These are phyloP conservation scores for Drosophila austrosaltans DNA, from an alignment of 2,888 invertebrate genomes.

Conservation along the genomic window DNA sequence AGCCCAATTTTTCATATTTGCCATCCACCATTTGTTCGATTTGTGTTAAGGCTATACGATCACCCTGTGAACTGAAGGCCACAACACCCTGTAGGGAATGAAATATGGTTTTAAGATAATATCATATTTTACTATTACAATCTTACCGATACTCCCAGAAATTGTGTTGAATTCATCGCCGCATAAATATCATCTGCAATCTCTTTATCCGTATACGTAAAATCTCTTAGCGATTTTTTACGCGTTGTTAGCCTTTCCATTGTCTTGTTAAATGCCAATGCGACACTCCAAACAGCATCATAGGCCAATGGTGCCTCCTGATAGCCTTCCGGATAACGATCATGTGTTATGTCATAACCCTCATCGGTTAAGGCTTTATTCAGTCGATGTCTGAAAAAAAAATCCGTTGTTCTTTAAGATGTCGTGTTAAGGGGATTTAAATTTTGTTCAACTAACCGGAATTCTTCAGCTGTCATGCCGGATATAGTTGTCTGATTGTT, in stretches of 20 bases:
- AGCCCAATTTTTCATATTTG: constrained; percentile 96
- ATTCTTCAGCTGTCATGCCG: constrained; percentile 97
- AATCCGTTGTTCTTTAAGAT: background rate
- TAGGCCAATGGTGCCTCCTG: constrained; percentile 99
- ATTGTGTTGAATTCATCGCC: constrained; percentile 99
- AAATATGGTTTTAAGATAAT: background rate
- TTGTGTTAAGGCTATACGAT: constrained; percentile 98
- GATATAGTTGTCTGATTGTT: constrained; percentile 97
- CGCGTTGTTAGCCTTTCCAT: constrained; percentile 92
- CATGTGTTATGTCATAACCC: constrained; percentile 93
- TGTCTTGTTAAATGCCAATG: constrained; percentile 98
- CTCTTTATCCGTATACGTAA: constrained; percentile 97
- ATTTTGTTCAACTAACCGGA: constrained; percentile 85
- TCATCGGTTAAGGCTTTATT: constrained; percentile 91
- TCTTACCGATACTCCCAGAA: constrained; percentile 98
- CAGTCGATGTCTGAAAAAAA: constrained; percentile 87
- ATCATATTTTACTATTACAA: background rate
- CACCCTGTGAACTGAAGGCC: constrained; percentile 99
- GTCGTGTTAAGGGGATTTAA: background rate
- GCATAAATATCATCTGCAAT: constrained; percentile 98
- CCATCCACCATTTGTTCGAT: constrained; percentile 98
- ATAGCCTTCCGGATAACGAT: constrained; percentile 95
- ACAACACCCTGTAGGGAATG: constrained; percentile 91
- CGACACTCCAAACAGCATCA: constrained; percentile 99
- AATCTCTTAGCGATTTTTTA: constrained; percentile 95